phyloP scores from a whole-genome alignment of 2,888 invertebrate species.

The Hyppa rectilinea region DNA sequence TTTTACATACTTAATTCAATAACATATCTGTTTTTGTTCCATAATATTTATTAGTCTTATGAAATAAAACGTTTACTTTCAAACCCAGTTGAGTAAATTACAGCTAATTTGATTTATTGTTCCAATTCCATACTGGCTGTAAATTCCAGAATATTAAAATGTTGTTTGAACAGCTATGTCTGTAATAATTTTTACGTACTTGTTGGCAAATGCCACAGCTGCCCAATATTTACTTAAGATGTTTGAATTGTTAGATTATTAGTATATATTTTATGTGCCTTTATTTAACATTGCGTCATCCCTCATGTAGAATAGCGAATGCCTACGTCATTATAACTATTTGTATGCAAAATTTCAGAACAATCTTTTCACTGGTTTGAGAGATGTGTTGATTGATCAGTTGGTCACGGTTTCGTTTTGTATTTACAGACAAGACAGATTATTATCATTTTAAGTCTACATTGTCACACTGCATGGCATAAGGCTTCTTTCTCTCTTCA shows the following conservation, averaged over 20 bases:
- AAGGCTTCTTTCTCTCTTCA: neutral
- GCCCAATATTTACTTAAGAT: neutral
- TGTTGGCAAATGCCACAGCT: neutral
- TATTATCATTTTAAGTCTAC: no score
- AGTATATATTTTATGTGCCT: neutral
- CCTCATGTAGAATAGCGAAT: no score
- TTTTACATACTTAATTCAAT: neutral
- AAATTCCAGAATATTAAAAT: neutral
- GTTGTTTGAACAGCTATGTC: neutral
- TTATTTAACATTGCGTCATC: no score
- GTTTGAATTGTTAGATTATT: neutral
- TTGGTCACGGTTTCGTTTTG: no score
- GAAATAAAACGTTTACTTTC: neutral
- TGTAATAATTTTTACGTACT: neutral
- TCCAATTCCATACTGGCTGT: neutral
- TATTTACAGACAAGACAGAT: no score
- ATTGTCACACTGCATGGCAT: neutral
- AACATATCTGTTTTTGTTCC: neutral
- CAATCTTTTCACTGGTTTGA: no score
- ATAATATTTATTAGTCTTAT: neutral
- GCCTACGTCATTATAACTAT: no score
- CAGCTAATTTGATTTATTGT: neutral
- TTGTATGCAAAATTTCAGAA: no score
- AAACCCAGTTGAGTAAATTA: conserved; percentile 7
- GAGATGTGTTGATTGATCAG: no score